Percentiles rank a stretch among this genome's conserved stretches.
phyloP scores from a whole-genome alignment of 1,140 invertebrate species.

The Leucophenga varia region DNA sequence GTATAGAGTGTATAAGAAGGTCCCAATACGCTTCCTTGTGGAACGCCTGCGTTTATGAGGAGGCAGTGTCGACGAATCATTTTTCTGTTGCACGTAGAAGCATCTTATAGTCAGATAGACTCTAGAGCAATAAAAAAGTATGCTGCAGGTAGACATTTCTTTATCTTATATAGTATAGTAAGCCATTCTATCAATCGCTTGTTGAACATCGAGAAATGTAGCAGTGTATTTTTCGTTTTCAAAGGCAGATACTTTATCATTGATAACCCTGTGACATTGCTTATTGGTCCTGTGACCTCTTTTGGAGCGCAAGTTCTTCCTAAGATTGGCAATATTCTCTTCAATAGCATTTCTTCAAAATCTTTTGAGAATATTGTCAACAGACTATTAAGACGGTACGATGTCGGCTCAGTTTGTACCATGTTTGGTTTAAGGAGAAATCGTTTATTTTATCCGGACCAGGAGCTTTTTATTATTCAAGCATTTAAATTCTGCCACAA shows the following conservation, averaged over 20 bases:
- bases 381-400: constrained; percentile 10
- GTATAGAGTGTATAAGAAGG: neutral
- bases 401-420: no score
- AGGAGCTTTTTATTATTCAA: no score
- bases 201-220: constrained; percentile 23
- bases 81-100: constrained; percentile 24
- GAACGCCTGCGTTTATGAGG: no score
- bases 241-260: neutral
- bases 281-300: no score
- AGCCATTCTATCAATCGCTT: constrained; percentile 11
- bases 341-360: constrained; percentile 23
- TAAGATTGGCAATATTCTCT: constrained; percentile 13
- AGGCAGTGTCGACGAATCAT: no score
- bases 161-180: constrained; percentile 7
- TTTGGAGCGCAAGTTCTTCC: no score
- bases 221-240: neutral
- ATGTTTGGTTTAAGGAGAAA: no score
- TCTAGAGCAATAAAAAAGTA: no score
- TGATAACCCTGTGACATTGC: neutral
- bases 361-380: constrained; percentile 29
- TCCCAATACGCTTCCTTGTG: no score
- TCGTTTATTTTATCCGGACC: no score
- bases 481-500: no score
- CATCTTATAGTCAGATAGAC: constrained; percentile 18
- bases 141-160: no score